phyloP scores from a whole-genome alignment of 2,797 vertebrate genomes.

The Mico argentatus region DNA sequence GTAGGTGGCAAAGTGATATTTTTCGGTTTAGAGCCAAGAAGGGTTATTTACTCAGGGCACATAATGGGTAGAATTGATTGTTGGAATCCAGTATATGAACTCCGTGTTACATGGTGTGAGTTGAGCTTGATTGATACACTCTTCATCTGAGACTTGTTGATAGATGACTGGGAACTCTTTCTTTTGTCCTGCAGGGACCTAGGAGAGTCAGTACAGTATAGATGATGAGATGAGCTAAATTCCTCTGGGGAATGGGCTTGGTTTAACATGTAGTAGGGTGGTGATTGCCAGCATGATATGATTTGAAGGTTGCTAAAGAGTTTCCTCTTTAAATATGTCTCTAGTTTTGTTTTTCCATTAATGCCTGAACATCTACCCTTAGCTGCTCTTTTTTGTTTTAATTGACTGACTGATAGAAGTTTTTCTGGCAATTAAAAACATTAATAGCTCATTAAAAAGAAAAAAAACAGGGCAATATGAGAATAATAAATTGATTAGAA shows the following conservation, averaged over 20 bases:
- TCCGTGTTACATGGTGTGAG: accelerated
- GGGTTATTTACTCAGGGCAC: not conserved
- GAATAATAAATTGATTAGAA: not conserved
- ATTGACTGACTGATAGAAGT: not conserved
- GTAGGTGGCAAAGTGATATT: not conserved
- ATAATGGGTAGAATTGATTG: not conserved
- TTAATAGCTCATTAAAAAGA: not conserved
- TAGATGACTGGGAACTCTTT: not conserved
- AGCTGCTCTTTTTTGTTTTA: not conserved
- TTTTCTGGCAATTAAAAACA: not conserved
- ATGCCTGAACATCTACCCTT: not conserved
- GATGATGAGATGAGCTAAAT: not conserved
- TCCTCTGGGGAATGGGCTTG: not conserved
- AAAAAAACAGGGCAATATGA: not conserved
- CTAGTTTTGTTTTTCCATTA: not conserved
- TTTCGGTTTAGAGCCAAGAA: not conserved
- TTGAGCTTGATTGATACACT: not conserved
- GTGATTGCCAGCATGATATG: not conserved
- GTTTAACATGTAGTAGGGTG: accelerated
- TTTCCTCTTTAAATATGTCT: not conserved
- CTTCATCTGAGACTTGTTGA: not conserved
- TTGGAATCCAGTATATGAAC: not conserved
- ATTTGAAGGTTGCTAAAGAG: not conserved
- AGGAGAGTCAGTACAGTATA: accelerated
- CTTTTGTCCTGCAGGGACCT: not conserved